Percentiles rank a stretch among this genome's conserved stretches.
Conservation (phyloP, 2,888 invertebrate genomes). For the Philhelius pedissequus region DNA sequence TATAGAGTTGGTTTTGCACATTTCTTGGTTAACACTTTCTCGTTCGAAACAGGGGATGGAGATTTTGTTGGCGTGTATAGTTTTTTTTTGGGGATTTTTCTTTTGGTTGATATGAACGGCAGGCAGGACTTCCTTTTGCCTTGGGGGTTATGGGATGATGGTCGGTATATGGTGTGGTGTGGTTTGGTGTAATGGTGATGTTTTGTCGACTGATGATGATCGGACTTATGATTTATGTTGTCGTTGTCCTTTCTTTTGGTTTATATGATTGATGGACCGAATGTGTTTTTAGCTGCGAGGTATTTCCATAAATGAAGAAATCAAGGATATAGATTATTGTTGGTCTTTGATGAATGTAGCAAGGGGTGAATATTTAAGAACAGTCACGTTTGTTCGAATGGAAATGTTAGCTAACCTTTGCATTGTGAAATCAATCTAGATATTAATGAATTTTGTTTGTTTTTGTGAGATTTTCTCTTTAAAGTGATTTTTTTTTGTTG, state of each 20-base stretch:
- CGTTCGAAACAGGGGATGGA: slow-evolving; percentile 11
- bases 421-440: slow-evolving; percentile 55
- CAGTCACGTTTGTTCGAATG: slow-evolving; percentile 22
- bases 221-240: slow-evolving; percentile 76
- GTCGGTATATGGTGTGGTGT: too few relatives aligned
- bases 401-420: slow-evolving; percentile 18
- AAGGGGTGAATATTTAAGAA: slow-evolving; percentile 58
- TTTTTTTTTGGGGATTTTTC: slow-evolving; percentile 37
- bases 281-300: slow-evolving; percentile 69
- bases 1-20: slow-evolving; percentile 68
- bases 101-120: neutral
- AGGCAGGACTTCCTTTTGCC: slow-evolving; percentile 43
- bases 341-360: slow-evolving; percentile 49
- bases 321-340: slow-evolving; percentile 54
- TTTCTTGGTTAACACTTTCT: slow-evolving; percentile 68
- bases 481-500: neutral
- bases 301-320: slow-evolving; percentile 64
- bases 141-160: slow-evolving; percentile 40
- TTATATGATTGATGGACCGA: slow-evolving; percentile 75
- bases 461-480: neutral
- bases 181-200: slow-evolving; percentile 40
- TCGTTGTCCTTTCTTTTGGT: slow-evolving; percentile 67
- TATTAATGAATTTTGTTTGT: slow-evolving; percentile 46
- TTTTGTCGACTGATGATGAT: slow-evolving; percentile 72
- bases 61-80: neutral